Base-by-base conservation (phyloP, 2,797 vertebrate species). In the Pseudocheirus occidentalis region DNA sequence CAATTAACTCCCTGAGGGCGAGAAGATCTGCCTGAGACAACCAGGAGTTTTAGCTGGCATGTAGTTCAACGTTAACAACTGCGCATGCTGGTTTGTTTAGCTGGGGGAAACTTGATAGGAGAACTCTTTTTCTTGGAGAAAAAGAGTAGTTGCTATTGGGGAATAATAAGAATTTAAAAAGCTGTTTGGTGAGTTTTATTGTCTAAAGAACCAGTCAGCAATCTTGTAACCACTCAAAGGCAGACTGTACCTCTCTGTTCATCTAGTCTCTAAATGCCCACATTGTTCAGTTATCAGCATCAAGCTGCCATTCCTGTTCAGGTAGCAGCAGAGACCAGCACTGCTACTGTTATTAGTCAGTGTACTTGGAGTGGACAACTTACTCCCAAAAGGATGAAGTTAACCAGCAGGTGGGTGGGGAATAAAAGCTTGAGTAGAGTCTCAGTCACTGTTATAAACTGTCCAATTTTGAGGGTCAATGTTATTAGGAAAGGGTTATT, bases 51-150 rank as follows among this genome's bases (percentile, higher is more conserved):
- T 55, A 93, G 46, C n/a, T 29, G 94, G 55, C 10, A 91, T 73
- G 40, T 13, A 95, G 55, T 59, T 29, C 10, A 59, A 28, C 34
- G 90, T 27, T 73, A 34, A 73, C 29, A 93, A 62, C 13, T 93
- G 52, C n/a, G 93, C 95, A 62, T 89, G 90, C 59, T 27, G n/a
- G 53, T 31, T 90, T 92, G 46, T 52, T 29, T 55, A 62, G 14
- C 62, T 18, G 34, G 34, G 62, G 62, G 62, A n/a, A 66, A n/a
- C 14, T n/a, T 5, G 50, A 40, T 50, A 94, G 31, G 55, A 34
- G 9, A 18, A 91, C 91, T 94, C 52, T 92, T 62, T 90, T 57
- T 94, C 87, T 95, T 9, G 31, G 66, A 46, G 24, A 92, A 53
- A 12, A n/a, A 93, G 53, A 92, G 13, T 27, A 55, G 9, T 91